Evolutionary conservation across 2,797 vertebrate genomes (phyloP).

Genomic region (Acestrorhynchus altus): DNA sequence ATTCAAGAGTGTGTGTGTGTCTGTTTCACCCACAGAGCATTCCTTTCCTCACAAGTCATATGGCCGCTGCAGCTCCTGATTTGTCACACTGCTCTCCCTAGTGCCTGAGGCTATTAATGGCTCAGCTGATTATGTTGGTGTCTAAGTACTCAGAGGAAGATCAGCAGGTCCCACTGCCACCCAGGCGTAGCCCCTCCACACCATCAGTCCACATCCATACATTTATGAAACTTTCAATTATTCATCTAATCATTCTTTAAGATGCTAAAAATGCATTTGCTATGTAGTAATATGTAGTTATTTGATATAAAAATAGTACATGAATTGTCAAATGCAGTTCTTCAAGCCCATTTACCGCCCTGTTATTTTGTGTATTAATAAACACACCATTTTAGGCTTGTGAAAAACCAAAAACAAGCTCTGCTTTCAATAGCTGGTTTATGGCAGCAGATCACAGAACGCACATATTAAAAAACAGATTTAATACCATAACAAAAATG

Average conservation of each 20-base stretch:
- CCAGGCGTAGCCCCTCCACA: neutral
- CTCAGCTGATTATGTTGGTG: slow-evolving; percentile 57
- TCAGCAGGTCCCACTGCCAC: slow-evolving; percentile 49
- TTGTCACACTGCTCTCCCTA: slow-evolving; percentile 51
- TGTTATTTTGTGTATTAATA: too few species aligned
- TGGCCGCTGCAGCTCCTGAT: slow-evolving; percentile 47
- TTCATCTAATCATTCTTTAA: neutral
- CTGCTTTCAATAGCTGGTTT: too few species aligned
- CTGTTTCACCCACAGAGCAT: slow-evolving; percentile 55
- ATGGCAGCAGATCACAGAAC: too few species aligned
- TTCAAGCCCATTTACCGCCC: too few species aligned
- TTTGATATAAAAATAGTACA: too few species aligned
- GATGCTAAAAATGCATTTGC: too few species aligned
- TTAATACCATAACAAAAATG: too few species aligned
- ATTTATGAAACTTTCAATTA: slow-evolving; percentile 42
- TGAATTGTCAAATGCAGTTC: too few species aligned
- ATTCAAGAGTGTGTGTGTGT: slow-evolving; percentile 42
- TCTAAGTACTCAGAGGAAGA: slow-evolving; percentile 51
- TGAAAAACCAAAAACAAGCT: too few species aligned
- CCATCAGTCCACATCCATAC: slow-evolving; percentile 28
- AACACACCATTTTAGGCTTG: too few species aligned
- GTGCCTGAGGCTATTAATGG: slow-evolving; percentile 63
- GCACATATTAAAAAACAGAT: too few species aligned
- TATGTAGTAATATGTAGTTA: too few species aligned
- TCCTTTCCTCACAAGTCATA: slow-evolving; percentile 61